phyloP scores from a whole-genome alignment of 2,888 invertebrate genomes.

The Nezara viridula region DNA sequence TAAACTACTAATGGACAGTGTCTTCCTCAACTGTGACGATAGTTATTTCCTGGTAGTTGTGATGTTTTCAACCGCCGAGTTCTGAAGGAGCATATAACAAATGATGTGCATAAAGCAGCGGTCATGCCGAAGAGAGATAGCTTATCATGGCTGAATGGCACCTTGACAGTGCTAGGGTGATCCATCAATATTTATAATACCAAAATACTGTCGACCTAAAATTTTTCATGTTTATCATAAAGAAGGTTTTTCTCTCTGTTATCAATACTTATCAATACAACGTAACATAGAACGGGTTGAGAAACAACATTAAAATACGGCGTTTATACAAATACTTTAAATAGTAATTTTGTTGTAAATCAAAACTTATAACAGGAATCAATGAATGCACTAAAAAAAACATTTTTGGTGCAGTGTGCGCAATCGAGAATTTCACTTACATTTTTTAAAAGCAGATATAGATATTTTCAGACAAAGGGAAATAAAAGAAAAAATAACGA shows the following conservation, averaged over 20 bases:
- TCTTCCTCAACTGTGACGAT: background rate
- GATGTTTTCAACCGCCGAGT: background rate
- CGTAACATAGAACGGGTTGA: background rate
- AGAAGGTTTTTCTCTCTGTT: background rate
- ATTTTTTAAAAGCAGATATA: too few relatives aligned
- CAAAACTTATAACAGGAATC: too few relatives aligned
- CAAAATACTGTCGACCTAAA: background rate
- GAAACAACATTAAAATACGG: too few relatives aligned
- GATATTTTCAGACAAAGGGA: too few relatives aligned
- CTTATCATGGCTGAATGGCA: background rate
- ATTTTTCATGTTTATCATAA: background rate
- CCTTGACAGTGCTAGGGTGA: background rate
- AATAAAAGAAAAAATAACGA: too few relatives aligned
- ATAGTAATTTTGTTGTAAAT: too few relatives aligned
- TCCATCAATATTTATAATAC: background rate
- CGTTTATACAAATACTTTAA: too few relatives aligned
- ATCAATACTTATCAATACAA: background rate
- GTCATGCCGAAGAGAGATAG: background rate
- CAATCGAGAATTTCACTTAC: too few relatives aligned
- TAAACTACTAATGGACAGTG: constrained; percentile 31
- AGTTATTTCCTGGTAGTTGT: background rate
- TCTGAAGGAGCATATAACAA: background rate
- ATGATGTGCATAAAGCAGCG: background rate
- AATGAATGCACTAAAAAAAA: too few relatives aligned
- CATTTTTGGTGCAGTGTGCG: too few relatives aligned